Percentiles rank a stretch among this genome's conserved stretches.
These are phyloP conservation scores for Merodon equestris DNA, from an alignment of 2,888 invertebrate genomes.

Conservation along the genomic window DNA sequence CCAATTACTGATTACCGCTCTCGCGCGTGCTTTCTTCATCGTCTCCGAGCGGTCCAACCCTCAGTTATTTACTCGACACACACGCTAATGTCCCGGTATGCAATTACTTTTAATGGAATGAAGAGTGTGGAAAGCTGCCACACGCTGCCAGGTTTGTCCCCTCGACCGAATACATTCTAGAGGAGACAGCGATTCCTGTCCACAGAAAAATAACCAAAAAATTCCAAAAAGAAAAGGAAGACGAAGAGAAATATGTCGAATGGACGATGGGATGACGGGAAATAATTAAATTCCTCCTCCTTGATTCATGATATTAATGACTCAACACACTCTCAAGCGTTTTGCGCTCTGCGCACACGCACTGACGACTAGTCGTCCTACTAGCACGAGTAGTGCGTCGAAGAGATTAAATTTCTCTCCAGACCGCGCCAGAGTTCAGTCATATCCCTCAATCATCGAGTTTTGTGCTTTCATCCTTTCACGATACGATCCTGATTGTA, in stretches of 20 bases:
- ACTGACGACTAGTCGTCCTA: constrained; percentile 2
- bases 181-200: constrained; percentile 6
- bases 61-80: constrained; percentile 50
- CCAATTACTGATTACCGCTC: constrained; percentile 38
- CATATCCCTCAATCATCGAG: constrained; percentile 25
- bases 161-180: constrained; percentile 1
- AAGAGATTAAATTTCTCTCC: constrained; percentile 53
- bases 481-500: background rate
- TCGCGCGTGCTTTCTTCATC: constrained; percentile 46
- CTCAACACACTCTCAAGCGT: constrained; percentile 23
- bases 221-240: too few relatives aligned
- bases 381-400: constrained; percentile 41
- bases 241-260: too few relatives aligned
- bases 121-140: constrained; percentile 60
- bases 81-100: constrained; percentile 52
- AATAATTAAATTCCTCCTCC: constrained; percentile 64
- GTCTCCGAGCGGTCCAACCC: constrained; percentile 18
- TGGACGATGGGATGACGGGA: too few relatives aligned
- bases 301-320: constrained; percentile 61
- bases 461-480: constrained; percentile 16
- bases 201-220: too few relatives aligned
- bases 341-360: background rate
- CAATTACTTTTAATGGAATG: constrained; percentile 62
- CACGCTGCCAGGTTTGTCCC: constrained; percentile 27
- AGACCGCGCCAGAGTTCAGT: background rate